Percentiles rank a stretch among this genome's conserved stretches.
Conservation (phyloP, 1,140 invertebrate genomes). For the Archegozetes longisetosus region DNA sequence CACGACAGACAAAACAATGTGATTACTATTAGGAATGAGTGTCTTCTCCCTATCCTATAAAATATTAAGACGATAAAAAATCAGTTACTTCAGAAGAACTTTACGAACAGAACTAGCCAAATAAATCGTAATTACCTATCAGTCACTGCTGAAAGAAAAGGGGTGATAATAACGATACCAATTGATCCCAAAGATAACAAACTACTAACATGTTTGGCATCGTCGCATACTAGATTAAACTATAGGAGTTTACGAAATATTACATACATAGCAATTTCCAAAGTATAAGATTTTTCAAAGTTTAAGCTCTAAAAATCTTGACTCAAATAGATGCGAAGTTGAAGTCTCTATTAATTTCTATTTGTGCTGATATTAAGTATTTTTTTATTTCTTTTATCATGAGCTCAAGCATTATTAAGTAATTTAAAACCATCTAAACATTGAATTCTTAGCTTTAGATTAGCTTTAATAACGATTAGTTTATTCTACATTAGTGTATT, state of each 20-base stretch:
- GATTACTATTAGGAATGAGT: neutral
- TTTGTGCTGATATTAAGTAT: too few relatives aligned
- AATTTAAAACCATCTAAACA: too few relatives aligned
- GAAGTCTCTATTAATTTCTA: too few relatives aligned
- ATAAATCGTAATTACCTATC: conserved; percentile 15
- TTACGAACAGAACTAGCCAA: neutral
- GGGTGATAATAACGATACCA: conserved; percentile 17
- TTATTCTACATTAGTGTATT: too few relatives aligned
- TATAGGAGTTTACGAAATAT: conserved; percentile 8
- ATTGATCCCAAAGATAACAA: conserved; percentile 18
- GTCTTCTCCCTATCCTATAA: conserved; percentile 10
- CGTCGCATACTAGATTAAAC: conserved; percentile 19
- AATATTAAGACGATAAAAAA: neutral
- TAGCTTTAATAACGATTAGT: too few relatives aligned
- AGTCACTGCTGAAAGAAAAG: conserved; percentile 18
- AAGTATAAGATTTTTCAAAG: too few relatives aligned
- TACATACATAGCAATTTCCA: conserved; percentile 7
- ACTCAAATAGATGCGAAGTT: too few relatives aligned
- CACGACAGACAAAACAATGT: conserved; percentile 5
- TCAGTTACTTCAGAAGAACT: neutral
- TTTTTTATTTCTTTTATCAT: too few relatives aligned
- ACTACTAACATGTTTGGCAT: conserved; percentile 14
- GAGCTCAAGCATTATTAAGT: too few relatives aligned
- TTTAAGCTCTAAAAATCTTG: too few relatives aligned
- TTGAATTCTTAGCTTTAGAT: too few relatives aligned